Conservation (phyloP, 2,888 invertebrate species). For the Lobophora halterata region DNA sequence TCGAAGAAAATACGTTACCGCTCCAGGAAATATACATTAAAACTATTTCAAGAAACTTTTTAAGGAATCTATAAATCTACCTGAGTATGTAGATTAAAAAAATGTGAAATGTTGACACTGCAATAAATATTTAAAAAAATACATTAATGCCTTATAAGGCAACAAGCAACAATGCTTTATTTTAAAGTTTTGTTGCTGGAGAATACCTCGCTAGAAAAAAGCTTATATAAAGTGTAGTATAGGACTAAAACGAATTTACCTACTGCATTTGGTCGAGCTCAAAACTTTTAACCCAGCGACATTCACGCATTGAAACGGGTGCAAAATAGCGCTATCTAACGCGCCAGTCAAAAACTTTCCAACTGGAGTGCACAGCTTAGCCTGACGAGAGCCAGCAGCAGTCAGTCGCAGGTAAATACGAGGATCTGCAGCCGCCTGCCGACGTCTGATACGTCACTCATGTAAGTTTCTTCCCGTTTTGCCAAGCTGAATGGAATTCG, state of each 20-base stretch:
- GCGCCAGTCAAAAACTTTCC: constrained; percentile 65
- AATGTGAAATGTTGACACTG: too few relatives aligned
- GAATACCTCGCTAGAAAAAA: too few relatives aligned
- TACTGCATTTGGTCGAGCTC: too few relatives aligned
- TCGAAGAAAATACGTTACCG: constrained; percentile 17
- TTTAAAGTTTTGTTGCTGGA: too few relatives aligned
- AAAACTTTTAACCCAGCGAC: constrained; percentile 9
- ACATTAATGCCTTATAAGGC: too few relatives aligned
- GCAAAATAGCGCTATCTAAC: constrained; percentile 54
- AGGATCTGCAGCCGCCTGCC: constrained; percentile 55
- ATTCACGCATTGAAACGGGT: constrained; percentile 21
- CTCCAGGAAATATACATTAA: background rate
- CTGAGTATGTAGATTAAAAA: too few relatives aligned
- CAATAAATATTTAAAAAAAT: too few relatives aligned
- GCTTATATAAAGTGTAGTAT: too few relatives aligned
- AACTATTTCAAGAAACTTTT: too few relatives aligned
- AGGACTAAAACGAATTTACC: too few relatives aligned
- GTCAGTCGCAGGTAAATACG: constrained; percentile 56
- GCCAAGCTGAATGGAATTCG: constrained; percentile 53
- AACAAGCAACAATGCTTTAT: too few relatives aligned
- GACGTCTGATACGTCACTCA: constrained; percentile 69
- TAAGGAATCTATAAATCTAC: too few relatives aligned
- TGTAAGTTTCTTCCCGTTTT: constrained; percentile 60
- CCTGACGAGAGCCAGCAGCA: constrained; percentile 56
- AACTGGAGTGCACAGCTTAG: constrained; percentile 59